These are phyloP conservation scores for Leptopilina syphax DNA, from an alignment of 2,888 invertebrate species.

Conservation along the genomic window DNA sequence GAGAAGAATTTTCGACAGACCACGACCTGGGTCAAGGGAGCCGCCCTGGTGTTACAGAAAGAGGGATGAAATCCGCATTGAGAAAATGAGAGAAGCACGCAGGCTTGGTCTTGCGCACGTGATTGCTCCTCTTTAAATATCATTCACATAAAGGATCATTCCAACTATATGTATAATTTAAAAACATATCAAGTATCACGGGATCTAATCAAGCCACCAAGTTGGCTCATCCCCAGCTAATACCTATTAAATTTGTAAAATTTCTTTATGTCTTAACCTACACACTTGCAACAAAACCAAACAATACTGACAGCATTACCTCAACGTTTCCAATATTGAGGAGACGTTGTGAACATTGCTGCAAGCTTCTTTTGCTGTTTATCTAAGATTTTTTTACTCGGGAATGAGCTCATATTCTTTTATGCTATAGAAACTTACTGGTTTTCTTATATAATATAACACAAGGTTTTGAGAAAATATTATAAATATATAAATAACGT, in stretches of 20 bases:
- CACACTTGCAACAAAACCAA: no score
- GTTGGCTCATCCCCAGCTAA: no score
- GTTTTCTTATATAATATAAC: conserved; percentile 43
- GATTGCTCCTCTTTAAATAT: conserved; percentile 46
- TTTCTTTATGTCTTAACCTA: no score
- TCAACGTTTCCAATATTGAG: no score
- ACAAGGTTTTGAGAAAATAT: conserved; percentile 46
- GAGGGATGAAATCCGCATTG: conserved; percentile 50
- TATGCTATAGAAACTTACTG: not conserved
- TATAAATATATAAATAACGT: conserved; percentile 46
- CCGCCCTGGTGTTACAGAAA: conserved; percentile 72
- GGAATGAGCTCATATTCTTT: conserved; percentile 14
- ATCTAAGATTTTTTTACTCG: not conserved
- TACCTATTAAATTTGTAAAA: no score
- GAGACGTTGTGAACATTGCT: no score
- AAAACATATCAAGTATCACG: no score
- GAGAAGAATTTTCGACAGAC: conserved; percentile 40
- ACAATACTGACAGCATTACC: no score
- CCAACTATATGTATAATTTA: not conserved
- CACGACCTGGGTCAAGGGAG: conserved; percentile 72
- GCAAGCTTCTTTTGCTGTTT: no score
- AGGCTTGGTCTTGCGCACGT: conserved; percentile 66
- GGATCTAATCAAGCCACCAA: no score
- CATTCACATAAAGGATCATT: not conserved
- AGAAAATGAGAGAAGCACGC: conserved; percentile 59